Evolutionary conservation across 1,140 invertebrate genomes (phyloP).

Genomic region (Tetragonula clypearis): DNA sequence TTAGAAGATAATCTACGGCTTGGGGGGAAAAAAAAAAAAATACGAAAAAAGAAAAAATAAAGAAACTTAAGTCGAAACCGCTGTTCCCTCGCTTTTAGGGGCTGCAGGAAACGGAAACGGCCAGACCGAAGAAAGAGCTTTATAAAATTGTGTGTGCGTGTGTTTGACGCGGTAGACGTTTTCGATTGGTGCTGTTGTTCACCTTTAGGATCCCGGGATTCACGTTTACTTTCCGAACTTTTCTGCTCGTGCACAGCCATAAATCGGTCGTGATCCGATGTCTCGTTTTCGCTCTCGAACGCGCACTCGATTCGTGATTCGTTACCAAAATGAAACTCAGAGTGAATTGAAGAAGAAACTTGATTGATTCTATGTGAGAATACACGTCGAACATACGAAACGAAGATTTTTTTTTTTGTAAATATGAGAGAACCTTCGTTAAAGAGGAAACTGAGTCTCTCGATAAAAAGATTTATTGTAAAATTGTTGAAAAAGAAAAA

Average conservation of each 20-base stretch:
- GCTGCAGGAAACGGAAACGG: neutral
- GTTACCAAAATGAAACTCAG: neutral
- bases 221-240: constrained; percentile 49
- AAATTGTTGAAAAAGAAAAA: neutral
- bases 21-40: constrained; percentile 7
- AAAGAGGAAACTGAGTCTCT: neutral
- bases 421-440: neutral
- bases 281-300: neutral
- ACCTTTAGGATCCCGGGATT: constrained; percentile 22
- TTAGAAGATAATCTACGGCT: constrained; percentile 26
- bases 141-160: neutral
- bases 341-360: neutral
- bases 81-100: constrained; percentile 29
- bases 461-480: neutral
- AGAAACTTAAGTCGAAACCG: constrained; percentile 12
- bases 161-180: neutral
- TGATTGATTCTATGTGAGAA: neutral
- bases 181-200: constrained; percentile 22
- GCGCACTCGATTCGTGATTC: neutral
- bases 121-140: constrained; percentile 4
- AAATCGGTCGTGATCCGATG: neutral
- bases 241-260: constrained; percentile 22
- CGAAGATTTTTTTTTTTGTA: neutral
- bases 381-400: neutral
- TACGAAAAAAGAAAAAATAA: neutral